phyloP scores from a whole-genome alignment of 2,797 vertebrate species.

The Sebastes jordani region DNA sequence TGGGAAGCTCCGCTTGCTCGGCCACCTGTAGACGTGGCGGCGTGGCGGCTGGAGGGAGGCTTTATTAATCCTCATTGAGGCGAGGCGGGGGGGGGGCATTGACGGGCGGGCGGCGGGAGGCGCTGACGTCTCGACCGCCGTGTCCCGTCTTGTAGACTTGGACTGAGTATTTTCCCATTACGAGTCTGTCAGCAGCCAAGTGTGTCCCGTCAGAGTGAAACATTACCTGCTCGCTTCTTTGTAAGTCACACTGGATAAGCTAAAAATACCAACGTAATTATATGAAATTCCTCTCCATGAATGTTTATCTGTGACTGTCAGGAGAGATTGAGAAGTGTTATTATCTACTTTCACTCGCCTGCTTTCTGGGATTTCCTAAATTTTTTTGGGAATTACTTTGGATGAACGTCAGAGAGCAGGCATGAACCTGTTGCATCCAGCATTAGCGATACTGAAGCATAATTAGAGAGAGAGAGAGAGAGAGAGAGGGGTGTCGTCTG shows the following conservation, averaged over 20 bases:
- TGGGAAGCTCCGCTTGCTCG: background rate
- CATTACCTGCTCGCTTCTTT: background rate
- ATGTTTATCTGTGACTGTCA: background rate
- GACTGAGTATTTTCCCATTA: background rate
- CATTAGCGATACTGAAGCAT: conserved; percentile 5
- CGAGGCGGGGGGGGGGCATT: background rate
- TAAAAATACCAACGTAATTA: background rate
- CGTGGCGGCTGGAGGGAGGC: background rate
- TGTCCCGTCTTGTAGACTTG: conserved; percentile 1
- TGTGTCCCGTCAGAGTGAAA: conserved; percentile 7
- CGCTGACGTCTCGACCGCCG: background rate
- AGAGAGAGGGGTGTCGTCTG: background rate
- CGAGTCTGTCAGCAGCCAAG: conserved; percentile 11
- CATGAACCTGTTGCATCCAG: conserved; percentile 29
- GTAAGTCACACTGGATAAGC: background rate
- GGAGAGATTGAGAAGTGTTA: background rate
- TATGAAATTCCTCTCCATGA: background rate
- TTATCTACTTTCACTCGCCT: background rate
- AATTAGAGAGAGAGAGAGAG: conserved; percentile 25
- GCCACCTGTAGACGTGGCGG: conserved; percentile 11
- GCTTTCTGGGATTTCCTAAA: conserved; percentile 18
- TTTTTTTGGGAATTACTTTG: background rate
- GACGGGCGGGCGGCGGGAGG: background rate
- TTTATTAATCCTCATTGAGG: background rate
- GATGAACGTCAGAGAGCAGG: conserved; percentile 23